These are phyloP conservation scores for Phania funesta DNA, from an alignment of 2,888 invertebrate genomes.

Conservation along the genomic window DNA sequence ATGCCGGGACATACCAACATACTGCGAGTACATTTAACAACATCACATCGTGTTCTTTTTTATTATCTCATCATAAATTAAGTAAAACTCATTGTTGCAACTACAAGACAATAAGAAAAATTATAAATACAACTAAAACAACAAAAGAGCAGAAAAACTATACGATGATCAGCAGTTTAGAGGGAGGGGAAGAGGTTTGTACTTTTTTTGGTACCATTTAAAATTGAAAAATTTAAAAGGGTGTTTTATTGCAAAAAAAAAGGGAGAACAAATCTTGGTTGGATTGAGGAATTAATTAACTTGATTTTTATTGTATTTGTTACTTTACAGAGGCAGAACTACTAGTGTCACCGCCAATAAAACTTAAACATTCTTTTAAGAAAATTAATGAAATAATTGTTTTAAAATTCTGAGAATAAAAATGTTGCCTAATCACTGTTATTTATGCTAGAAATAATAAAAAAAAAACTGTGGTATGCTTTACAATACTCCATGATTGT, in stretches of 20 bases:
- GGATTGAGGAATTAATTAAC: not conserved
- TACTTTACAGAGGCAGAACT: no score
- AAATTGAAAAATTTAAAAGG: not conserved
- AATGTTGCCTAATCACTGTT: no score
- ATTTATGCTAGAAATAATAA: no score
- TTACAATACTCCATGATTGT: no score
- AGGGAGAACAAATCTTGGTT: not conserved
- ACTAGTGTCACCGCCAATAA: no score
- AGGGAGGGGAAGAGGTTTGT: not conserved
- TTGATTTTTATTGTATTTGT: not conserved
- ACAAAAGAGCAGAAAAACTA: conserved; percentile 1
- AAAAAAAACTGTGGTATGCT: no score
- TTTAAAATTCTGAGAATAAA: no score
- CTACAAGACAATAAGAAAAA: conserved; percentile 32
- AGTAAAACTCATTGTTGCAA: conserved; percentile 56
- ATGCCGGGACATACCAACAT: conserved; percentile 18
- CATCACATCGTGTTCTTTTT: conserved; percentile 51
- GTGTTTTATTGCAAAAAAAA: not conserved
- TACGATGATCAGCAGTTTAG: not conserved
- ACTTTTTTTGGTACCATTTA: not conserved
- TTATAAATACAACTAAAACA: not conserved
- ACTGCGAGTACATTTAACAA: conserved; percentile 50
- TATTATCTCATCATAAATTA: conserved; percentile 64
- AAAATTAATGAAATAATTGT: no score
- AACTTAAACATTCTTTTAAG: no score